Evolutionary conservation across 2,888 invertebrate genomes (phyloP).

Genomic region (Neoaliturus tenellus): DNA sequence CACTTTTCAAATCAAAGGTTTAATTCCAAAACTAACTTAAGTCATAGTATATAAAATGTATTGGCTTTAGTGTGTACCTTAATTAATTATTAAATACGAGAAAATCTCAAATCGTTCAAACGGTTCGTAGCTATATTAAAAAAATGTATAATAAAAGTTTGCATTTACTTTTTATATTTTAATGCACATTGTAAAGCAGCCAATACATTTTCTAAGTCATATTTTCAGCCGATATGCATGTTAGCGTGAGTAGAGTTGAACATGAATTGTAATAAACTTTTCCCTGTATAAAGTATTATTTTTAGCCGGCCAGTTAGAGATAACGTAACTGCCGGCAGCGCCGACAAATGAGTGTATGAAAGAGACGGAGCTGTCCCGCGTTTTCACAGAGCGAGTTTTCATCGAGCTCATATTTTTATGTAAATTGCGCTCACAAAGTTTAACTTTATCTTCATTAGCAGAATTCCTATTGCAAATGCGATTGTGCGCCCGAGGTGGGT

Average conservation of each 20-base stretch:
- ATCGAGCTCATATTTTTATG: slow-evolving; percentile 11
- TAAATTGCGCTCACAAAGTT: slow-evolving; percentile 1
- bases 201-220: too few relatives aligned
- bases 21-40: too few relatives aligned
- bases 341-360: neutral
- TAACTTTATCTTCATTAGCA: slow-evolving; percentile 18
- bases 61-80: too few relatives aligned
- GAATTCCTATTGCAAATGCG: neutral
- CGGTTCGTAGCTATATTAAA: too few relatives aligned
- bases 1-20: too few relatives aligned
- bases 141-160: too few relatives aligned
- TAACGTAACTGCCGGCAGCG: neutral
- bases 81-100: too few relatives aligned
- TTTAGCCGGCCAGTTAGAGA: neutral
- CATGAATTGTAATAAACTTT: neutral
- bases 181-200: too few relatives aligned
- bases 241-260: neutral
- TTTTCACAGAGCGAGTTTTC: neutral
- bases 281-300: neutral
- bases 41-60: too few relatives aligned
- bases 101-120: too few relatives aligned
- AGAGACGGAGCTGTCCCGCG: neutral
- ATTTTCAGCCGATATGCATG: too few relatives aligned
- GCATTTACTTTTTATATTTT: too few relatives aligned
- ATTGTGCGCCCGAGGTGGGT: neutral